These are phyloP conservation scores for Lasioglossum baleicum DNA, from an alignment of 1,140 invertebrate genomes.

Conservation along the genomic window DNA sequence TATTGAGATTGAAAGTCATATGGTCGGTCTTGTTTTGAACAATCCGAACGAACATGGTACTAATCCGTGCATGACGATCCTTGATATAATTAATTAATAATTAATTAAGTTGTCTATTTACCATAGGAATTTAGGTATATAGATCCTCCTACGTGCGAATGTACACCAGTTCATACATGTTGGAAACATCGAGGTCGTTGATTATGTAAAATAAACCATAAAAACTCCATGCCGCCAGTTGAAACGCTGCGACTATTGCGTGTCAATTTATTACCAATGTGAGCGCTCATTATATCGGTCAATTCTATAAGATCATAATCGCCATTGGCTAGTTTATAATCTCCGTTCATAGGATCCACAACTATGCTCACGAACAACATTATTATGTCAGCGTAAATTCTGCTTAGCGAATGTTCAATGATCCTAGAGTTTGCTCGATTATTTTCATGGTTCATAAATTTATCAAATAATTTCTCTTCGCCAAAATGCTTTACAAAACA, in stretches of 20 bases:
- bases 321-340: neutral
- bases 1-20: neutral
- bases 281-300: neutral
- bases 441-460: too few species aligned
- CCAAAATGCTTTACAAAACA: too few species aligned
- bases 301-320: neutral
- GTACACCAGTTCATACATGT: constrained; percentile 7
- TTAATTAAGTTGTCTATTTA: constrained; percentile 38
- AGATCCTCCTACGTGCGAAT: constrained; percentile 43
- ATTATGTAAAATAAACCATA: constrained; percentile 41
- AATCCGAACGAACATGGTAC: constrained; percentile 4
- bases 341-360: neutral
- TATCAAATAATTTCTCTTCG: too few species aligned
- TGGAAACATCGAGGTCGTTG: constrained; percentile 32
- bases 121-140: constrained; percentile 52
- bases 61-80: constrained; percentile 24
- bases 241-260: neutral
- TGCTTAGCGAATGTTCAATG: too few species aligned
- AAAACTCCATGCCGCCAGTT: constrained; percentile 15
- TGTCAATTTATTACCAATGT: neutral
- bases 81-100: constrained; percentile 58
- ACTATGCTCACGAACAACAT: neutral
- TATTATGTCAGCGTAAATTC: too few species aligned
- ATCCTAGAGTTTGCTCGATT: too few species aligned
- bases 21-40: neutral